Evolutionary conservation across 2,888 invertebrate species (phyloP), one percentile per base, ranked within the genome.

Genomic region (Trypoxylon attenuatum): DNA sequence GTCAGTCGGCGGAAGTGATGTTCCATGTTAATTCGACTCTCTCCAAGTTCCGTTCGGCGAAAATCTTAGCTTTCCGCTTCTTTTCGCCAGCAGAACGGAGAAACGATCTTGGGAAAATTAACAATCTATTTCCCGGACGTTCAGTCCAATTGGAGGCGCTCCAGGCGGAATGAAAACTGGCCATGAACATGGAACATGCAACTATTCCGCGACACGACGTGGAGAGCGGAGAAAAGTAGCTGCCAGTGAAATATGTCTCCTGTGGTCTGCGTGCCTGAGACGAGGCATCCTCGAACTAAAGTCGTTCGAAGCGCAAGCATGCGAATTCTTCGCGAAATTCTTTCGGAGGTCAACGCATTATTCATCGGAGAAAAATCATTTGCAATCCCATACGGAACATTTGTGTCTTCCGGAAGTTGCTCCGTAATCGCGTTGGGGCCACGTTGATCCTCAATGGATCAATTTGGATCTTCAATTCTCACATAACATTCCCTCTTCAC

Each of bases 331-430:
- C 13, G 13, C 2, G 39, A 13, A 52, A 51, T 43, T 15, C 21
- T 27, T 18, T 21, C 0, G 13, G 10, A 15, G 5, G 6, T 2
- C n/a, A n/a, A 27, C 18, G 10, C 15, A 13, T 54, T 23, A 5
- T 39, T 54, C 50, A 6, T 25, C 41, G 21, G n/a, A 16, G 15
- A 27, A 23, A 8, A 41, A 43, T 46, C n/a, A 33, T 25, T 10
- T 21, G 18, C 8, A 29, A 33, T 41, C 39, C 55, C 49, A 61
- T 52, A 55, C 22, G 41, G 38, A 2, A 25, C 47, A 47, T 61
- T 61, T 65, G 61, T 46, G 33, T 51, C 27, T 47, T 50, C 19
- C 45, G 46, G 33, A 56, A 62, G 21, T 23, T n/a, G n/a, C n/a
- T 38, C 29, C 18, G 43, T 47, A 45, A 52, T 6, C 43, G 16